phyloP scores from a whole-genome alignment of 2,113 vertebrate genomes.

The Ictalurus furcatus region DNA sequence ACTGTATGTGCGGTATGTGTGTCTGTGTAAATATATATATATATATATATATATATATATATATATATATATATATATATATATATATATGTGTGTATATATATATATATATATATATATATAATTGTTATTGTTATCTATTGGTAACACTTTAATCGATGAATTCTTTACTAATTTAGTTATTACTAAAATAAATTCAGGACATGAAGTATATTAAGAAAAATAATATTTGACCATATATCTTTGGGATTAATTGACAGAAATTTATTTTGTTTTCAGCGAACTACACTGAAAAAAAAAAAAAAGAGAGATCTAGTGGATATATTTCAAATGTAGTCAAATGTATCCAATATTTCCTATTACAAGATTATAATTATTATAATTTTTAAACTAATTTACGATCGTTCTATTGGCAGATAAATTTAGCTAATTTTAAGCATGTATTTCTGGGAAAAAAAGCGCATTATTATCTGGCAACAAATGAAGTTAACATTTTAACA shows the following conservation, averaged over 20 bases:
- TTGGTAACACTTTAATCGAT: not conserved
- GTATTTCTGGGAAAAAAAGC: not conserved
- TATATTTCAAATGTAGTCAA: not conserved
- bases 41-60: too few relatives aligned
- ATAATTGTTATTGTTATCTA: not conserved
- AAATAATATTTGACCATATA: too few relatives aligned
- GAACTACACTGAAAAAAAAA: not conserved
- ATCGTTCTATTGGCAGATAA: not conserved
- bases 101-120: too few relatives aligned
- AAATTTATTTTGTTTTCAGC: not conserved
- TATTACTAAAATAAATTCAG: not conserved
- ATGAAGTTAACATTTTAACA: not conserved
- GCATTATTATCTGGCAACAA: not conserved
- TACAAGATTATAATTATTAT: too few relatives aligned
- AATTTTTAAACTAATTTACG: too few relatives aligned
- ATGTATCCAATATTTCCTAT: not conserved
- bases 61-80: too few relatives aligned
- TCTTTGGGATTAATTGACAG: not conserved
- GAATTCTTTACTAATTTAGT: not conserved
- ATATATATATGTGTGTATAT: too few relatives aligned
- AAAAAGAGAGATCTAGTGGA: not conserved
- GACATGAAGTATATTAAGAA: not conserved
- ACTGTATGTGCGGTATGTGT: too few relatives aligned
- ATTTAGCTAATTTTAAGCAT: not conserved
- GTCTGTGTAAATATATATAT: too few relatives aligned